Base-by-base conservation (phyloP, 2,113 vertebrate species). In the Gavia stellata region DNA sequence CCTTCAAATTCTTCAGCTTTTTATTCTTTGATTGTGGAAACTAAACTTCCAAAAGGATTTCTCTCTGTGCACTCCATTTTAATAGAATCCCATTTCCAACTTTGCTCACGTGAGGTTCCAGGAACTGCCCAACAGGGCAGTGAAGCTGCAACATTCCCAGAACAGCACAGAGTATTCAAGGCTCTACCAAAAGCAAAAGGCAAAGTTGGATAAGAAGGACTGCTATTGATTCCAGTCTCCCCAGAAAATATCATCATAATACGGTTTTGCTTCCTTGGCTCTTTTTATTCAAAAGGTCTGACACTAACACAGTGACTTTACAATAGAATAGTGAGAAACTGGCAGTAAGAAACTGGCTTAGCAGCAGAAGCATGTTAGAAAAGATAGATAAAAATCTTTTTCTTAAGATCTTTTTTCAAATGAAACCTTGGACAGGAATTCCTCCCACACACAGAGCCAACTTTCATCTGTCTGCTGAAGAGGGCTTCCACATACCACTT, bases 81-180 rank as follows among this genome's bases (percentile, higher is more conserved):
- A 65, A 53, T 7, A 67, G 50, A 87, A 40, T 29, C 72, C 50
- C 8, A 1, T 50, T 68, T 80, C 67, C 36, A 78, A 78, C 53
- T 81, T 83, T 44, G 24, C 45, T 45, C 26, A 42, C 31, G 14
- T 2, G 6, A 67, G 50, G 70, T 56, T 85, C 47, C 6, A 2
- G n/a, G n/a, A 89, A 31, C 7, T 59, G 52, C 42, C 42, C 0
- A 0, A 53, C 4, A 19, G 25, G 17, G 19, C 38, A 67, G 28
- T 10, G n/a, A 83, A 78, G 29, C 26, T 38, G 25, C 17, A 70
- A 36, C n/a, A 29, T 59, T 95, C 45, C 49, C 65, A 91, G 66
- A 78, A 74, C 24, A 67, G 55, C 66, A 84, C 72, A 53, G 50
- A 70, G 29, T 15, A 61, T 52, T 81, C 45, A 65, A 88, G 36